Percentiles rank a stretch among this genome's conserved stretches.
Evolutionary conservation across 2,797 vertebrate species (phyloP).

Genomic region (Clamator glandarius): DNA sequence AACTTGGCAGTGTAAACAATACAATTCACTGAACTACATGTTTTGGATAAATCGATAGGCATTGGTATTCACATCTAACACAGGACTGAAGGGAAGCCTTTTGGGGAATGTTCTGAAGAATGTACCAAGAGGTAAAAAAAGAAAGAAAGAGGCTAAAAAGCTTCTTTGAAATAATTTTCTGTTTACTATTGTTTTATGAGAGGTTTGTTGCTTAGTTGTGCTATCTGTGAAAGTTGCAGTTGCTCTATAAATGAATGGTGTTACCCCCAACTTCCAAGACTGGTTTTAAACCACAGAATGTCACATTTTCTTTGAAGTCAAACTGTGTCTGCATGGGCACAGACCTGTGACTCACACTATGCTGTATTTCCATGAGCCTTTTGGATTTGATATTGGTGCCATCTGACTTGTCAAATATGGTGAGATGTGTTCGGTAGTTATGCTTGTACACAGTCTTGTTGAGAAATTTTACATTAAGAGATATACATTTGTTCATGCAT

Average conservation of each 20-base stretch:
- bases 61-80: not conserved
- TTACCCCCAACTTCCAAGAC: not conserved
- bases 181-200: not conserved
- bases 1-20: conserved; percentile 37
- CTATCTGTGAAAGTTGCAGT: not conserved
- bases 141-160: not conserved
- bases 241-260: not conserved
- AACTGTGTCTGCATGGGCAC: not conserved
- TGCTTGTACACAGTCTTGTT: not conserved
- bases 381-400: not conserved
- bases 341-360: not conserved
- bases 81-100: not conserved
- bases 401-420: not conserved
- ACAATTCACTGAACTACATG: conserved; percentile 15
- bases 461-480: not conserved
- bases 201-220: not conserved
- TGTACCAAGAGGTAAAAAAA: not conserved
- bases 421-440: not conserved
- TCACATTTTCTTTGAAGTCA: not conserved
- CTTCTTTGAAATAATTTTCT: not conserved
- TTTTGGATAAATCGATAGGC: conserved; percentile 35
- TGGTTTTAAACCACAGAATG: not conserved
- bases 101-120: not conserved
- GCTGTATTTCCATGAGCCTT: not conserved
- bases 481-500: conserved; percentile 18